These are phyloP conservation scores for Psammodynastes pulverulentus DNA, from an alignment of 2,113 vertebrate genomes.

Conservation along the genomic window DNA sequence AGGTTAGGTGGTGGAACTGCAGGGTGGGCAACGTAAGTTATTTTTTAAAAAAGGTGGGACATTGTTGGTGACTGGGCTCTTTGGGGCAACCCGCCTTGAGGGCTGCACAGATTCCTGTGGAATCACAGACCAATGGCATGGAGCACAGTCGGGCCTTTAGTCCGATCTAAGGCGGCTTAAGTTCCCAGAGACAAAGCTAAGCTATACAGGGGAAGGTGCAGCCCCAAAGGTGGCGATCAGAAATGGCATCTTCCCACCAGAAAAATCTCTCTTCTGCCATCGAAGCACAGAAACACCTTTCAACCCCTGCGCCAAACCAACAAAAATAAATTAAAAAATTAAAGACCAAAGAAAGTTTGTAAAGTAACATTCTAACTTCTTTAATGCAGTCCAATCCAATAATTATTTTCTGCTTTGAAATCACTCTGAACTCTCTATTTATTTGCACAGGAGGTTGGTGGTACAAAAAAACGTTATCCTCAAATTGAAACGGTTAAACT, in stretches of 20 bases:
- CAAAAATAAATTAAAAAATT: neutral
- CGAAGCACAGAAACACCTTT: neutral
- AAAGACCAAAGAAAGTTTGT: constrained; percentile 63
- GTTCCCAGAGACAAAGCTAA: neutral
- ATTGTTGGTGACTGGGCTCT: neutral
- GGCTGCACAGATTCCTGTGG: neutral
- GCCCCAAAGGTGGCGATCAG: neutral
- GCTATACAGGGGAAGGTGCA: neutral
- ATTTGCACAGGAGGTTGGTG: constrained; percentile 61
- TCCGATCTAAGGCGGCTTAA: fast-evolving
- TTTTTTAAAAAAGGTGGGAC: neutral
- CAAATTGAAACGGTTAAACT: constrained; percentile 43
- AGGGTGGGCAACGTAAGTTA: neutral
- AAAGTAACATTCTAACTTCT: constrained; percentile 74
- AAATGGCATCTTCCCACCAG: neutral
- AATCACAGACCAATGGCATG: neutral
- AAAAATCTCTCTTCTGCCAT: neutral
- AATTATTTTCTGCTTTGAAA: constrained; percentile 50
- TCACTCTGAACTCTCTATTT: constrained; percentile 65
- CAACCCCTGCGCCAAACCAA: neutral
- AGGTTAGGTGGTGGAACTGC: neutral
- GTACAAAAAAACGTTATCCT: constrained; percentile 50
- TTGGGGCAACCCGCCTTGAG: neutral
- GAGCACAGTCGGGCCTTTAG: neutral
- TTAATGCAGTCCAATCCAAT: constrained; percentile 78